Evolutionary conservation across 2,888 invertebrate genomes (phyloP).

Genomic region (Penaeus monodon): DNA sequence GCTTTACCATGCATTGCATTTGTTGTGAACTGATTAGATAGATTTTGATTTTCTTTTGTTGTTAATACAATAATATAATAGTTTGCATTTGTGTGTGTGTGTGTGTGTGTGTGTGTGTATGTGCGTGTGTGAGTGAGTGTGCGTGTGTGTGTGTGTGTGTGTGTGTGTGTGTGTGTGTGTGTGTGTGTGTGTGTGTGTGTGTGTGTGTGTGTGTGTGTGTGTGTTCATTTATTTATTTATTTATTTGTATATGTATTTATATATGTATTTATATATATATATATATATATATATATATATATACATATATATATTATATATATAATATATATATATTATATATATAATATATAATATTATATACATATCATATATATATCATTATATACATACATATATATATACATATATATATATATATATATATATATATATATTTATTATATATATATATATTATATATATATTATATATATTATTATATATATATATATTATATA

Average conservation of each 20-base stretch:
- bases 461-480: too few relatives aligned
- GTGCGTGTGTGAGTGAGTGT: not conserved
- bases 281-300: not conserved
- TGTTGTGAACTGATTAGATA: not conserved
- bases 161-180: not conserved
- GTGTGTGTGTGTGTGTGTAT: not conserved
- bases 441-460: not conserved
- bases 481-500: too few relatives aligned
- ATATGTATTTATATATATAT: slow-evolving; percentile 1
- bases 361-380: too few relatives aligned
- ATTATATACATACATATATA: too few relatives aligned
- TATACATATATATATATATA: too few relatives aligned
- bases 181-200: not conserved
- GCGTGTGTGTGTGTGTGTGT: not conserved
- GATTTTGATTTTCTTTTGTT: too few relatives aligned
- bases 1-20: too few relatives aligned
- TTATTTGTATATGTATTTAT: slow-evolving; percentile 5
- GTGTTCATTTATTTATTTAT: not conserved
- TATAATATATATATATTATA: too few relatives aligned
- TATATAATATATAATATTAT: too few relatives aligned
- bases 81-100: not conserved
- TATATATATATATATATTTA: too few relatives aligned
- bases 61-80: too few relatives aligned
- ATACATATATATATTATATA: not conserved
- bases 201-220: not conserved